Base-by-base conservation (phyloP, 2,888 invertebrate genomes). In the Drosophila mimetica region DNA sequence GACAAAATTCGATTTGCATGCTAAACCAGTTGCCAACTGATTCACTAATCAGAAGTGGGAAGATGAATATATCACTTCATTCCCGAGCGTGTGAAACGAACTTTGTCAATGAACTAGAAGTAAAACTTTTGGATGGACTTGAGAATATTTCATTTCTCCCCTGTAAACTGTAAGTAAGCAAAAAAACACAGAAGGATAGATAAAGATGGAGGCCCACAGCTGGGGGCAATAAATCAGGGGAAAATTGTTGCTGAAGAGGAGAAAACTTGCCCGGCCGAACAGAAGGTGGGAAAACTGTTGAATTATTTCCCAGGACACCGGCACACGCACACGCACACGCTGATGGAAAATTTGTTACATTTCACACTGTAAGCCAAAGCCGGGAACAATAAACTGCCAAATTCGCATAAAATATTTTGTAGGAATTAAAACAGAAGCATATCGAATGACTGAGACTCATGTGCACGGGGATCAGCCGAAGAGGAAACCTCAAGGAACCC, bases 381-480 rank as follows among this genome's bases (percentile, higher is more conserved):
- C 50, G 55, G 39, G 16, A 58, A 65, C 58, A 59, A 63, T 60
- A 58, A 60, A 58, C 48, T 53, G 42, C 46, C 39, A 60, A 77
- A 80, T 74, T 77, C 84, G 69, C 69, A 71, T 69, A 51, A 63
- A 57, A 77, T 70, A 65, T 77, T 77, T 63, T 57, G 42, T 48
- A 16, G 54, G 52, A 78, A 83, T 83, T 79, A 65, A 71, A 83
- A 86, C 82, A 86, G 82, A 74, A 82, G 82, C 88, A 74, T 70
- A 64, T 61, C 82, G 61, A 82, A 82, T 86, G 55, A 50, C 14
- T 36, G 3, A 2, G 14, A 9, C 42, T 32, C 14, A 7, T 50
- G 34, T 22, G 22, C 41, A 74, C 30, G 44, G 51, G 47, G 36
- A 53, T 53, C 46, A 51, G 63, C 4, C 59, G 58, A 20, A 41